phyloP scores from a whole-genome alignment of 2,888 invertebrate species.

The Himalopsyche anomala region DNA sequence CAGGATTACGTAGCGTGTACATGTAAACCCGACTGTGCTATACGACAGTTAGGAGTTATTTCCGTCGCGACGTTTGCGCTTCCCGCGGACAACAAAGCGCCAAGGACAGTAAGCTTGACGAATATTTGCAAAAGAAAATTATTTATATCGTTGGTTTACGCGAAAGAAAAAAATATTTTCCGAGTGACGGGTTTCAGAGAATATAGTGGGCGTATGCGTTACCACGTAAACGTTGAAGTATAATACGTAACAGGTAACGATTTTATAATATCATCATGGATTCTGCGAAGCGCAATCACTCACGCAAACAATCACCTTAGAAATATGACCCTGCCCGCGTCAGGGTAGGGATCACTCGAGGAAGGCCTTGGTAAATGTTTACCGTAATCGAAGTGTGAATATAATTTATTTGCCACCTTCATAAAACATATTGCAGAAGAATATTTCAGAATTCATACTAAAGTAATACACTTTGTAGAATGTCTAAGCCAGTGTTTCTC shows the following conservation, averaged over 20 bases:
- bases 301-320: background rate
- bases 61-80: background rate
- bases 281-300: background rate
- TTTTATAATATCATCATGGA: background rate
- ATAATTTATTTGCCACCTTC: too few relatives aligned
- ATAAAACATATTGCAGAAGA: too few relatives aligned
- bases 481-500: too few relatives aligned
- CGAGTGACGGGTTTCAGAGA: background rate
- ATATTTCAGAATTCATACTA: too few relatives aligned
- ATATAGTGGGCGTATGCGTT: background rate
- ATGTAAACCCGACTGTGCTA: background rate
- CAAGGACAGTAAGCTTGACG: constrained; percentile 7
- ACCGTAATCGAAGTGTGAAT: too few relatives aligned
- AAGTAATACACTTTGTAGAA: too few relatives aligned
- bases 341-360: background rate
- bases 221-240: too few relatives aligned
- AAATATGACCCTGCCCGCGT: background rate
- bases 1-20: background rate
- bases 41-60: background rate
- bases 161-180: background rate
- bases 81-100: background rate
- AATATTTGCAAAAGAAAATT: background rate
- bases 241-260: background rate
- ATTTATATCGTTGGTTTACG: background rate
- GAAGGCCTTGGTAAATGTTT: too few relatives aligned